These are phyloP conservation scores for Leuciscus waleckii DNA, from an alignment of 2,797 vertebrate genomes.

Conservation along the genomic window DNA sequence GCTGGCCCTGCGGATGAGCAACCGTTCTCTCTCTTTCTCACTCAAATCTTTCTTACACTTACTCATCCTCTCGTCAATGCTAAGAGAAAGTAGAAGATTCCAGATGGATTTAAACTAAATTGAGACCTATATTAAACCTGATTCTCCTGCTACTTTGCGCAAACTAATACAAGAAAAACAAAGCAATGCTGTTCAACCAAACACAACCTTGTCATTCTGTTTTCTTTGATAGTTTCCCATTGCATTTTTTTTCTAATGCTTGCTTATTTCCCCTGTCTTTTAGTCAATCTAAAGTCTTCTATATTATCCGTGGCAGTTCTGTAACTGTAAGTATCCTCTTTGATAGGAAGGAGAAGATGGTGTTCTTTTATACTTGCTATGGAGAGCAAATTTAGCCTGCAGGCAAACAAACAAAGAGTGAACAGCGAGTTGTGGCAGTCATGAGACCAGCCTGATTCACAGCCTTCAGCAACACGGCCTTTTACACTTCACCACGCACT, in stretches of 20 bases:
- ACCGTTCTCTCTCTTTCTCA: slow-evolving; percentile 79
- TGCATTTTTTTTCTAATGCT: background rate
- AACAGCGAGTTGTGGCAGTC: slow-evolving; percentile 67
- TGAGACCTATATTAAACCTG: background rate
- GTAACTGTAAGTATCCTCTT: slow-evolving; percentile 44
- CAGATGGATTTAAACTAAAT: background rate
- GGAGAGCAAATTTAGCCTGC: slow-evolving; percentile 62
- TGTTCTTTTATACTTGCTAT: slow-evolving; percentile 69
- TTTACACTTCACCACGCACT: slow-evolving; percentile 28
- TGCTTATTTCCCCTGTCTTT: background rate
- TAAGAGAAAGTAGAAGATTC: background rate
- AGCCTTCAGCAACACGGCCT: slow-evolving; percentile 56
- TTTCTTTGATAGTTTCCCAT: background rate
- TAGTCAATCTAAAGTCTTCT: background rate
- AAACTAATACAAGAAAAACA: background rate
- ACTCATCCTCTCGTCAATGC: slow-evolving; percentile 74
- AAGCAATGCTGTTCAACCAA: background rate
- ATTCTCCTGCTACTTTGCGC: background rate
- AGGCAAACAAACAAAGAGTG: slow-evolving; percentile 59
- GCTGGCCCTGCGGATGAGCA: slow-evolving; percentile 80
- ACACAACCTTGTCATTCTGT: background rate
- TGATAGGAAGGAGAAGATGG: slow-evolving; percentile 20
- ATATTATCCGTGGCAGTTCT: slow-evolving; percentile 13
- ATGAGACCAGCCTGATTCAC: slow-evolving; percentile 69
- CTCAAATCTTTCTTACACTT: slow-evolving; percentile 78